Evolutionary conservation across 2,888 invertebrate genomes (phyloP).

Genomic region (Holacanthella duospinosa): DNA sequence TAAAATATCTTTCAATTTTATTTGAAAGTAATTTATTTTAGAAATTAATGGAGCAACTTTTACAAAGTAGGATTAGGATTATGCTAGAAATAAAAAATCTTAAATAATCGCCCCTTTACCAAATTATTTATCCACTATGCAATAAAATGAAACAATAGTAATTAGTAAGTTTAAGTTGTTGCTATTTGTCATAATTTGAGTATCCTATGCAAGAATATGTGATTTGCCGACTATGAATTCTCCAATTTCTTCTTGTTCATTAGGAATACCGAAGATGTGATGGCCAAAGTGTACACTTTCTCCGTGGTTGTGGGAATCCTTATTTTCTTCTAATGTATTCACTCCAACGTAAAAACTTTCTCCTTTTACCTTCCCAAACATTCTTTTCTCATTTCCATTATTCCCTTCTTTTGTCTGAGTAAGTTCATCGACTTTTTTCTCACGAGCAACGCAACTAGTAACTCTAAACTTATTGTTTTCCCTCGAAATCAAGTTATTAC

Average conservation of each 20-base stretch:
- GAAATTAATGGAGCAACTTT: too few relatives aligned
- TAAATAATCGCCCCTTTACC: too few relatives aligned
- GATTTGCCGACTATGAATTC: neutral
- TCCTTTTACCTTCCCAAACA: neutral
- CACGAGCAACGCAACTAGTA: neutral
- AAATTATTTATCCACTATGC: too few relatives aligned
- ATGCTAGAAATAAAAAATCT: too few relatives aligned
- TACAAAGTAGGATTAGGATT: too few relatives aligned
- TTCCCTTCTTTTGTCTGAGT: neutral
- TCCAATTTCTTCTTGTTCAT: neutral
- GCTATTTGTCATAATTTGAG: too few relatives aligned
- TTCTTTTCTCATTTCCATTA: neutral
- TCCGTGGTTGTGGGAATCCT: neutral
- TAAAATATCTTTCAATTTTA: too few relatives aligned
- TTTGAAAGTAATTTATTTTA: too few relatives aligned
- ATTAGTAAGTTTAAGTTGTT: too few relatives aligned
- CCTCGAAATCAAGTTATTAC: neutral
- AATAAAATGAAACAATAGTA: too few relatives aligned
- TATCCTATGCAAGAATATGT: too few relatives aligned
- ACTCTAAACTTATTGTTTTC: neutral
- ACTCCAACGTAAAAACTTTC: neutral
- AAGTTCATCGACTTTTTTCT: neutral
- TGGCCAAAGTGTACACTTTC: neutral
- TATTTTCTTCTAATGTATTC: neutral
- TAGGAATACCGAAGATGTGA: neutral